A percentile compares a stretch with the other conserved stretches of the same genome.
Conservation (phyloP, 1,140 invertebrate genomes). For the Macrotrachela quadricornifera region DNA sequence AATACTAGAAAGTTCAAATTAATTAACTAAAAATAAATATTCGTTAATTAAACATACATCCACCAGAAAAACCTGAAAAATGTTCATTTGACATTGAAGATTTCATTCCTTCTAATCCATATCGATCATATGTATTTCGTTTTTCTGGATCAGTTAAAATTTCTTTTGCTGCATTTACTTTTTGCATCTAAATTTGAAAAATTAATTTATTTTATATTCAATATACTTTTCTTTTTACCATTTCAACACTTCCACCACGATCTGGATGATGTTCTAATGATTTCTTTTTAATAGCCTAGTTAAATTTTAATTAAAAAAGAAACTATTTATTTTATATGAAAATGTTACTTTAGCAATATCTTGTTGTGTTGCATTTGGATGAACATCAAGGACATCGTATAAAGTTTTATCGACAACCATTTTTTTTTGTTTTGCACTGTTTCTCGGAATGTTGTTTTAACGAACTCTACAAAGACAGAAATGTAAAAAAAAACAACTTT, state of each 20-base stretch:
- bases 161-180: conserved; percentile 40
- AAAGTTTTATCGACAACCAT: conserved; percentile 97
- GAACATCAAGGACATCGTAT: conserved; percentile 83
- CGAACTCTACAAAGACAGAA: no score
- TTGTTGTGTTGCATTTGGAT: conserved; percentile 62
- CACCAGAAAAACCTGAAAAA: conserved; percentile 2
- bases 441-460: no score
- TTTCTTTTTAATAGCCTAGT: conserved; percentile 47
- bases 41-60: neutral
- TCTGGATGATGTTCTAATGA: conserved; percentile 95
- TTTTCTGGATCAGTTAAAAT: conserved; percentile 88
- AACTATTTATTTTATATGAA: no score
- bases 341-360: conserved; percentile 47
- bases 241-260: conserved; percentile 75
- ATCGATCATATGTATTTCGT: conserved; percentile 76
- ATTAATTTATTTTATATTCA: neutral
- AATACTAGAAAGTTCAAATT: no score
- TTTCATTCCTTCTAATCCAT: conserved; percentile 31
- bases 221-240: conserved; percentile 37
- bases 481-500: no score
- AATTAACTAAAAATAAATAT: conserved; percentile 19
- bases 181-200: neutral
- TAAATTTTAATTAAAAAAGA: conserved; percentile 36
- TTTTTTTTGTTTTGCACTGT: no score
- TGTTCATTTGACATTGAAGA: neutral